Conservation (phyloP, 2,797 vertebrate genomes). For the Pogoniulus pusillus region DNA sequence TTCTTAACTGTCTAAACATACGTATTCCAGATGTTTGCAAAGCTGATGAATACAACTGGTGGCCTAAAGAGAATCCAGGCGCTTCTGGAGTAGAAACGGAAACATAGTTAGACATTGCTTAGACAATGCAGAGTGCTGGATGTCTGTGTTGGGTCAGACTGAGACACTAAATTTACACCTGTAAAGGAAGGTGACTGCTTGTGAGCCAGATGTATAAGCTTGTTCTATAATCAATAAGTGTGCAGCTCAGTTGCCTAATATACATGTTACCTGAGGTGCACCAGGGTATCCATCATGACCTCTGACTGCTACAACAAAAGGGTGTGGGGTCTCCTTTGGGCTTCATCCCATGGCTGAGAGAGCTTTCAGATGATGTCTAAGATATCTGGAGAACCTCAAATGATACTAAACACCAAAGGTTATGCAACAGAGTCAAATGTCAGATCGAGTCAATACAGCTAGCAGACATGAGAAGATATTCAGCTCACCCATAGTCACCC, state of each 20-base stretch:
- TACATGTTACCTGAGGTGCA: rapidly evolving
- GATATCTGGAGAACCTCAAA: neutral
- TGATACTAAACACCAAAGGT: neutral
- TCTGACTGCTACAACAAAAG: neutral
- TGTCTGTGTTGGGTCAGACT: neutral
- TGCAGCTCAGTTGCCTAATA: neutral
- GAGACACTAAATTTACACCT: neutral
- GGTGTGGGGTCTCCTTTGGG: neutral
- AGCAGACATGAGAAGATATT: neutral
- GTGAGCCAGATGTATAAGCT: neutral
- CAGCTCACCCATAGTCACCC: neutral
- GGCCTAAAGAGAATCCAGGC: neutral
- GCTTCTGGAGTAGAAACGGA: neutral
- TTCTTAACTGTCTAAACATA: neutral
- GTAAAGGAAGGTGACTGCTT: neutral
- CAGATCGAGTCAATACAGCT: neutral
- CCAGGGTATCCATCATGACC: too few relatives aligned
- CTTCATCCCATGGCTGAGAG: neutral
- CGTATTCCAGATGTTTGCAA: neutral
- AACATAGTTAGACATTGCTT: neutral
- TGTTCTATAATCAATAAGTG: neutral
- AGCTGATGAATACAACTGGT: neutral
- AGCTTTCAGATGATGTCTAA: neutral
- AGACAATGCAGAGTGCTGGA: neutral
- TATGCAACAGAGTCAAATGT: neutral